A percentile compares a stretch with the other conserved stretches of the same genome.
Conservation (phyloP, 2,888 invertebrate species). For the Thecophora atra region DNA sequence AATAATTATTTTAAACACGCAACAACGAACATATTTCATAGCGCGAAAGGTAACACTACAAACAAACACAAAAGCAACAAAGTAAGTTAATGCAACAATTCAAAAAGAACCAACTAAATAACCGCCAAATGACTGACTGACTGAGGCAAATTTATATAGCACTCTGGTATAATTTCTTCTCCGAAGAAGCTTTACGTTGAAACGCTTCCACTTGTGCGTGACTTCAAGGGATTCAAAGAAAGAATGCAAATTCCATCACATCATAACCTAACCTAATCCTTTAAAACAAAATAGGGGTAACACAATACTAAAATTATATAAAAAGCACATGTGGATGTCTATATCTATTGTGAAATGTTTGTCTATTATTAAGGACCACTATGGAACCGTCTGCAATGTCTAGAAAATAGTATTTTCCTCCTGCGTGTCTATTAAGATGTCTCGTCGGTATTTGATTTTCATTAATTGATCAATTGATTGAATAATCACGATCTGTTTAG, state of each 20-base stretch:
- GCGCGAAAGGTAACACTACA: background rate
- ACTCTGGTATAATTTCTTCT: background rate
- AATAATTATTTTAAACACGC: slow-evolving; percentile 17
- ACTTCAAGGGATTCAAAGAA: slow-evolving; percentile 20
- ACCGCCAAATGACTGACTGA: background rate
- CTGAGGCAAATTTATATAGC: background rate
- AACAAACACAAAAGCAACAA: background rate
- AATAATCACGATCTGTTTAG: too few relatives aligned
- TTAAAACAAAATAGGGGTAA: slow-evolving; percentile 6
- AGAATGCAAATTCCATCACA: background rate
- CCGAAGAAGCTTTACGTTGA: background rate
- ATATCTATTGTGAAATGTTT: too few relatives aligned
- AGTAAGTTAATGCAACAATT: too few relatives aligned
- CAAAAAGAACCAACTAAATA: slow-evolving; percentile 4
- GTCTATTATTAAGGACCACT: too few relatives aligned
- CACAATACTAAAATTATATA: slow-evolving; percentile 8
- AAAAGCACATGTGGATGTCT: background rate
- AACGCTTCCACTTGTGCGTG: slow-evolving; percentile 26
- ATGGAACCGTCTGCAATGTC: too few relatives aligned
- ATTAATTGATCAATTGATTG: too few relatives aligned
- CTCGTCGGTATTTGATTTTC: too few relatives aligned
- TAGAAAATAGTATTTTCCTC: background rate
- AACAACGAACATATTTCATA: background rate
- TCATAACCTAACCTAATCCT: too few relatives aligned
- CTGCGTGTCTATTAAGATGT: background rate